phyloP scores from a whole-genome alignment of 2,113 vertebrate species.

The Naja naja region DNA sequence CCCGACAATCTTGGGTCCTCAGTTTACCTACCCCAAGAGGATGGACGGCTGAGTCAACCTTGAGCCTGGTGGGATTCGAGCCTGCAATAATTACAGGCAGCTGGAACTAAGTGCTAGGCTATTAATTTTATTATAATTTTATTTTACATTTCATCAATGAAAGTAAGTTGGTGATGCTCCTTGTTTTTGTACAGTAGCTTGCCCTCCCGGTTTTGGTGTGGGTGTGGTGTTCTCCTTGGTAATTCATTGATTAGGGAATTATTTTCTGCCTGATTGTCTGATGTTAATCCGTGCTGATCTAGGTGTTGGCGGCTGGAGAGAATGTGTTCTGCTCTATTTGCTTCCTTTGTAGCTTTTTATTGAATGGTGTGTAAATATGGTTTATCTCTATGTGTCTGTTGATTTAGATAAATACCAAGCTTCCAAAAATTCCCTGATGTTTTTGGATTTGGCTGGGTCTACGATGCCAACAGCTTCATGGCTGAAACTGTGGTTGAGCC shows the following conservation, averaged over 20 bases:
- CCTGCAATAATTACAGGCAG: too few relatives aligned
- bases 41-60: too few relatives aligned
- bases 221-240: background rate
- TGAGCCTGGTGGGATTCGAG: too few relatives aligned
- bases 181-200: background rate
- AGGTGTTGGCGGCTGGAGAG: background rate
- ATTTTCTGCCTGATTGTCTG: background rate
- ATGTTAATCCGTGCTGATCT: background rate
- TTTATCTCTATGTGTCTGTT: background rate
- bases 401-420: background rate
- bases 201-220: background rate
- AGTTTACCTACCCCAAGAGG: too few relatives aligned
- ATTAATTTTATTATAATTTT: too few relatives aligned
- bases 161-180: background rate
- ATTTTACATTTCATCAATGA: too few relatives aligned
- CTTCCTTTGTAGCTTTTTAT: background rate
- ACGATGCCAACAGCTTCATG: background rate
- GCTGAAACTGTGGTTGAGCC: background rate
- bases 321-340: background rate
- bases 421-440: background rate
- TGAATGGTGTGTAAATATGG: background rate
- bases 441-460: background rate
- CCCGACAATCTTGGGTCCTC: too few relatives aligned
- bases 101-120: too few relatives aligned
- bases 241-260: background rate